phyloP scores from a whole-genome alignment of 2,888 invertebrate species.

The Watsonalla binaria region DNA sequence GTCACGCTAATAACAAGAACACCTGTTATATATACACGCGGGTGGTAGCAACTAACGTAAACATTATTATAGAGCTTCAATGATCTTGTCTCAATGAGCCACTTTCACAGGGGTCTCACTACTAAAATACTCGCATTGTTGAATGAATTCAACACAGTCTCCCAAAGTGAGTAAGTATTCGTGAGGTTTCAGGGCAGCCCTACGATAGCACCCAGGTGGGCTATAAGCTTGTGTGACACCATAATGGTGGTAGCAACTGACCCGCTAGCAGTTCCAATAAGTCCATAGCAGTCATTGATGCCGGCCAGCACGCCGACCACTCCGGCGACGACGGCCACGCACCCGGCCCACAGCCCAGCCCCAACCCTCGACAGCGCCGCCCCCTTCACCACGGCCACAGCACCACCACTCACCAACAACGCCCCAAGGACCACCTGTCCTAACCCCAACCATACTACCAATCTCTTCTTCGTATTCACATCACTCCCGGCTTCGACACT shows the following conservation, averaged over 20 bases:
- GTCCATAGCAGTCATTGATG: conserved; percentile 76
- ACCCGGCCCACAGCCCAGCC: conserved; percentile 84
- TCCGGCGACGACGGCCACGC: conserved; percentile 80
- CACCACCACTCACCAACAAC: conserved; percentile 81
- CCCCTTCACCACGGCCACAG: conserved; percentile 80
- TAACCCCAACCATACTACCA: conserved; percentile 77
- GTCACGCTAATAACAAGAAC: too few species aligned
- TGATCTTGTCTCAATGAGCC: too few species aligned
- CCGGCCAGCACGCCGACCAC: conserved; percentile 81
- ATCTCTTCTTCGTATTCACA: conserved; percentile 30
- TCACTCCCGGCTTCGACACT: conserved; percentile 64
- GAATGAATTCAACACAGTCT: too few species aligned
- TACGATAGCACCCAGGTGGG: too few species aligned
- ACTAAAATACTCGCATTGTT: too few species aligned
- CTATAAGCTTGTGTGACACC: too few species aligned
- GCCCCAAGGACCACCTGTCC: conserved; percentile 81
- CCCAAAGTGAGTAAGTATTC: too few species aligned
- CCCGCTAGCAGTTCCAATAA: conserved; percentile 49
- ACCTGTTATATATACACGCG: too few species aligned
- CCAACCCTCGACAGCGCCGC: conserved; percentile 79
- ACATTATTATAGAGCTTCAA: too few species aligned
- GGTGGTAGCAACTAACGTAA: too few species aligned
- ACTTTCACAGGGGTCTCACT: too few species aligned
- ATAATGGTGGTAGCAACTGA: conserved; percentile 24
- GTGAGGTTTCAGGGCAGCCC: too few species aligned